These are phyloP conservation scores for Euplagia quadripunctaria DNA, from an alignment of 2,888 invertebrate species.

Conservation along the genomic window DNA sequence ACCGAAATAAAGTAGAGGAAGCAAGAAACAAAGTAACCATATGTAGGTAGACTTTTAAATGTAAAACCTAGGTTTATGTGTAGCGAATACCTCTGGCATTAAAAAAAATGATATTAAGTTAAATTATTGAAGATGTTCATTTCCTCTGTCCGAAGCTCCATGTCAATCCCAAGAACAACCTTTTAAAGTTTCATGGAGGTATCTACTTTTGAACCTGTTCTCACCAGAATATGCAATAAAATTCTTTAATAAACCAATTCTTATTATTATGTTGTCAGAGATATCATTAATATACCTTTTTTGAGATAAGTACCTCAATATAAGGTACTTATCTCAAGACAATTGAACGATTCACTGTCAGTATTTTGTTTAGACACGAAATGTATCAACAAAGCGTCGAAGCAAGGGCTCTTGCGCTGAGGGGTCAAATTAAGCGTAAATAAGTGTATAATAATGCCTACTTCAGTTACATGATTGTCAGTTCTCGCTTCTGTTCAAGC, in stretches of 20 bases:
- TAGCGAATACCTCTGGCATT: neutral
- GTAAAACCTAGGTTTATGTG: no score
- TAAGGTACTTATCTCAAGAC: neutral
- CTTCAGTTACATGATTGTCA: slow-evolving; percentile 27
- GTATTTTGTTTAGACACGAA: slow-evolving; percentile 36
- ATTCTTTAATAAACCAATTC: no score
- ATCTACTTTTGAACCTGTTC: no score
- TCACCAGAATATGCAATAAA: no score
- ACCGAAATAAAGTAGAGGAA: neutral
- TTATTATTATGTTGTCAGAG: neutral
- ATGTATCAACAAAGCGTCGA: slow-evolving; percentile 65
- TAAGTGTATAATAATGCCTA: slow-evolving; percentile 71
- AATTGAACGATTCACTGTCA: neutral
- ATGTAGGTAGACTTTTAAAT: no score
- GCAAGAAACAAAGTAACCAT: no score
- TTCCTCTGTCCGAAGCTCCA: neutral
- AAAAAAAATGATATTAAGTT: neutral
- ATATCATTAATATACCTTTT: neutral
- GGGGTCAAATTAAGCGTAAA: slow-evolving; percentile 71
- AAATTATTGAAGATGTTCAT: neutral
- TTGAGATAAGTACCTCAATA: neutral
- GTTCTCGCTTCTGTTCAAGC: slow-evolving; percentile 49
- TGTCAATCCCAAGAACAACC: neutral
- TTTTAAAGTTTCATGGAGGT: no score
- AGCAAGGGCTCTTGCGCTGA: slow-evolving; percentile 62